Percentiles rank a stretch among this genome's conserved stretches.
Evolutionary conservation across 2,113 vertebrate genomes (phyloP).

Genomic region (Xiphophorus maculatus): DNA sequence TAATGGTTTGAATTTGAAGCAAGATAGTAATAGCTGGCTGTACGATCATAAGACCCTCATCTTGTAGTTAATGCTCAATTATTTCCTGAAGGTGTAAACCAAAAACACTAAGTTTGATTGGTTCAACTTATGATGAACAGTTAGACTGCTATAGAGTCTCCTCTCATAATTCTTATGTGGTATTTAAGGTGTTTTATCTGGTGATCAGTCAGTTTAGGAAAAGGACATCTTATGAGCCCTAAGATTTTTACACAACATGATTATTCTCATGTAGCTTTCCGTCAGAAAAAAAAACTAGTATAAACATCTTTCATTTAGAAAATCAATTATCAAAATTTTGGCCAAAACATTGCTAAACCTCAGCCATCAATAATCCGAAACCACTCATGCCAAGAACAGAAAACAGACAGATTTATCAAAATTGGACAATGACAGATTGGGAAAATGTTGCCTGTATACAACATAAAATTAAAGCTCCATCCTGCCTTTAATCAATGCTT

Average conservation of each 20-base stretch:
- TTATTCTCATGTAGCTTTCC: too few relatives aligned
- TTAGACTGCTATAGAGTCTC: not conserved
- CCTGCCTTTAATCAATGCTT: not conserved
- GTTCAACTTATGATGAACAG: not conserved
- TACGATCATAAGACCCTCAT: not conserved
- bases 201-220: not conserved
- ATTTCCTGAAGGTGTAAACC: not conserved
- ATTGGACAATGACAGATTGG: not conserved
- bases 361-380: too few relatives aligned
- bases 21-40: conserved; percentile 1
- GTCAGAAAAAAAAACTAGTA: too few relatives aligned
- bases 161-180: not conserved
- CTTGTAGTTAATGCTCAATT: not conserved
- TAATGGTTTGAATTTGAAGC: conserved; percentile 17
- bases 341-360: too few relatives aligned
- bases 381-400: not conserved
- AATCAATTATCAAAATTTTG: too few relatives aligned
- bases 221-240: not conserved
- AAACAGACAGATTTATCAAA: not conserved
- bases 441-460: not conserved
- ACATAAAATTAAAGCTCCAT: not conserved
- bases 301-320: too few relatives aligned
- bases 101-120: not conserved
- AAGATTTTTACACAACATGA: not conserved
- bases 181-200: not conserved